Percentiles rank a stretch among this genome's conserved stretches.
Conservation (phyloP, 2,888 invertebrate genomes). For the Julus scandinavius region DNA sequence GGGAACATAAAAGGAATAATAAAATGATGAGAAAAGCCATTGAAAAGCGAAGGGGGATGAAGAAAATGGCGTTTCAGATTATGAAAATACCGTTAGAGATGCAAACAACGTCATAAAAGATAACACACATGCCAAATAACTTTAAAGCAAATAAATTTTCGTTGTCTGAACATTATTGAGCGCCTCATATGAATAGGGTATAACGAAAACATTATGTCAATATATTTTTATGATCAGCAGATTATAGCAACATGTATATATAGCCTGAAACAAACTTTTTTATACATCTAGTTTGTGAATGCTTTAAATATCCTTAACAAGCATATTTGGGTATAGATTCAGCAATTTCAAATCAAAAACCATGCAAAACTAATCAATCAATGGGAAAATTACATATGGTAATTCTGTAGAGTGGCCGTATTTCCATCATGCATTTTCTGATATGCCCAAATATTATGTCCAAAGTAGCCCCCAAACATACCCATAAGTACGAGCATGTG, state of each 20-base stretch:
- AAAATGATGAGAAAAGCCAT: conserved; percentile 38
- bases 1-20: background rate
- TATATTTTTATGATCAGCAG: no score
- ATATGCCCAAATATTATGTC: no score
- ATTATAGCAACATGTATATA: background rate
- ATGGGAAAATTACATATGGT: no score
- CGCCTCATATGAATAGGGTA: background rate
- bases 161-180: background rate
- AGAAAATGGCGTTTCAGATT: background rate
- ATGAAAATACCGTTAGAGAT: conserved; percentile 24
- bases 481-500: no score
- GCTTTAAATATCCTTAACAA: no score
- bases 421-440: no score
- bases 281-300: no score
- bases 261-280: background rate
- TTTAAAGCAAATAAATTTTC: background rate
- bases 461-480: no score
- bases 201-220: background rate
- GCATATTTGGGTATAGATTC: no score
- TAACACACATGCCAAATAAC: background rate
- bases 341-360: no score
- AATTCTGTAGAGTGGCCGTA: no score
- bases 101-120: background rate
- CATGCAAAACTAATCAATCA: no score
- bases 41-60: conserved; percentile 7